A percentile compares a stretch with the other conserved stretches of the same genome.
phyloP scores from a whole-genome alignment of 2,113 vertebrate species.

The Centrocercus urophasianus region DNA sequence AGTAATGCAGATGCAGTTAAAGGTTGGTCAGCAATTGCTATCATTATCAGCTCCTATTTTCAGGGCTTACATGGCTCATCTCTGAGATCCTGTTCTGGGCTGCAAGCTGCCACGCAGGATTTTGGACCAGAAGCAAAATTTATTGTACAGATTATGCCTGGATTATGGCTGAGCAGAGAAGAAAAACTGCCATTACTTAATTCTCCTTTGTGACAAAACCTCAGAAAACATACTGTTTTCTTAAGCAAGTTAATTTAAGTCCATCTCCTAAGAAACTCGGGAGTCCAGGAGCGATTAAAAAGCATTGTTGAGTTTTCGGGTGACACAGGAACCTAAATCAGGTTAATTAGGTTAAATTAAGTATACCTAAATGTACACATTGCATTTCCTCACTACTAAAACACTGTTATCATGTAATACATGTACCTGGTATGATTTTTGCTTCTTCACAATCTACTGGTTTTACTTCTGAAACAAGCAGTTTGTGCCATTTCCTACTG shows the following conservation, averaged over 20 bases:
- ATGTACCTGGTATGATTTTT: background rate
- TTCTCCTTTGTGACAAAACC: background rate
- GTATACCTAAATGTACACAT: no score
- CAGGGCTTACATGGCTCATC: slow-evolving; percentile 33
- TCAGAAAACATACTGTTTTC: background rate
- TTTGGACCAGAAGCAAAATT: slow-evolving; percentile 36
- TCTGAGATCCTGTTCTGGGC: background rate
- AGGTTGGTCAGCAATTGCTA: slow-evolving; percentile 29
- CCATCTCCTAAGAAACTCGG: background rate
- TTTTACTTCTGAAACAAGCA: background rate
- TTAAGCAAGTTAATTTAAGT: background rate
- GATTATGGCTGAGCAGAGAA: background rate
- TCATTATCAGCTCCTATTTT: slow-evolving; percentile 33
- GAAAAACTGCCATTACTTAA: background rate
- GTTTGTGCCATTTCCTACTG: background rate
- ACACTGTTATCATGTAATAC: background rate
- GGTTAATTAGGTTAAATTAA: no score
- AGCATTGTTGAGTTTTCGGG: background rate
- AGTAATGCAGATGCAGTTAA: background rate
- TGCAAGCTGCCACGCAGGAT: slow-evolving; percentile 14
- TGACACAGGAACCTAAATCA: background rate
- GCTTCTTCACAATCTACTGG: background rate
- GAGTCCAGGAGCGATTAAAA: background rate
- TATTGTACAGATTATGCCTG: background rate
- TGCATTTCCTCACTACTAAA: background rate